Base-by-base conservation (phyloP, 2,888 invertebrate species). In the Nudaria mundana region DNA sequence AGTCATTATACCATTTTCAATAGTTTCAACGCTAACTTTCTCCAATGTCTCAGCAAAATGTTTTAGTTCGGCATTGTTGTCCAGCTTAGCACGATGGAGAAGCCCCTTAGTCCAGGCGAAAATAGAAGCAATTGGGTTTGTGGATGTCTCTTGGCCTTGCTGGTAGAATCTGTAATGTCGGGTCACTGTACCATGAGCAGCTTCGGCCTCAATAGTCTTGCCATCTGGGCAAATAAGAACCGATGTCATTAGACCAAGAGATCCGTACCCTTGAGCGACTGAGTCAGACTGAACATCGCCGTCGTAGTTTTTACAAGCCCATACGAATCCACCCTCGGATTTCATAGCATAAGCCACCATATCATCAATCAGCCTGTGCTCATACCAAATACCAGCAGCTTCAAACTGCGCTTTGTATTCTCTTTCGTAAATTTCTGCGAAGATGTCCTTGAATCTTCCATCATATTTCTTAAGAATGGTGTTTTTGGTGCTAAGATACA, bases 271-370 rank as follows among this genome's bases (percentile, higher is more conserved):
- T 86, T 99, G 99, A 44, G 99, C 99, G 16, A 99, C 97, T 0
- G 98, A 96, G 81, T 99, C 99, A 0, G 98, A 98, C 81, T 99
- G 99, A 0, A 99, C 99, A 83, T 99, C 99, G 26, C 99, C 99
- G 71, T 99, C 99, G 76, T 99, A 99, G 82, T 99, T 99, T 81
- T 99, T 99, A 83, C 99, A 99, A 5, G 99, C 98, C 99, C 99
- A 99, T 0, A 99, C 98, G 79, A 99, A 99, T 26, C 99, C 99
- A 56, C 99, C 99, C 64, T 98, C 97, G 0, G 97, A 96, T 81
- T 99, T 99, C 96, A 99, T 96, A 20, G 95, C 94, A 71, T 98
- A 98, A 2, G 99, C 99, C 8, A 99, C 98, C 99, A 99, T 99
- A 70, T 99, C 99, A 76, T 99, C 99, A 71, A 99, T 99, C 37